Conservation (phyloP, 1,140 invertebrate genomes). For the Triops longicaudatus region DNA sequence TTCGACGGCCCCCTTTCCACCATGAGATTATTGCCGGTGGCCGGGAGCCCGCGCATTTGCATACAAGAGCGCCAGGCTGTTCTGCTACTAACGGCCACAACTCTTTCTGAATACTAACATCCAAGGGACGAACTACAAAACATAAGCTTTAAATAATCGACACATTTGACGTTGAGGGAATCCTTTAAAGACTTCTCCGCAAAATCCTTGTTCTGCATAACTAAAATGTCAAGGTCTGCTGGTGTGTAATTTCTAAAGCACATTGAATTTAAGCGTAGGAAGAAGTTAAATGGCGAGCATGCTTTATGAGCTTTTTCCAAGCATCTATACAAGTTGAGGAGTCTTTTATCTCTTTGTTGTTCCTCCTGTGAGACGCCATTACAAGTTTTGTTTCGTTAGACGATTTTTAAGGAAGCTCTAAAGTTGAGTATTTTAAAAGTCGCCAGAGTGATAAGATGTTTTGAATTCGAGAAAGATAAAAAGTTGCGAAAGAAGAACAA, state of each 20-base stretch:
- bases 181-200: background rate
- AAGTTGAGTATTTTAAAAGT: background rate
- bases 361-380: background rate
- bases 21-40: background rate
- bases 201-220: background rate
- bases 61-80: background rate
- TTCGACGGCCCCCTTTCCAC: constrained; percentile 9
- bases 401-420: background rate
- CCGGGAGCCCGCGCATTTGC: background rate
- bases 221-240: background rate
- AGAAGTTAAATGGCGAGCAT: no score
- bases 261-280: no score
- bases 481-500: background rate
- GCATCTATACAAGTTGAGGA: no score
- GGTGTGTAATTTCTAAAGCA: no score
- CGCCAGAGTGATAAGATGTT: background rate
- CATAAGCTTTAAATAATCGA: background rate
- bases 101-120: constrained; percentile 9
- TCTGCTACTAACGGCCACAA: constrained; percentile 5
- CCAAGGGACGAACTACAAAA: background rate
- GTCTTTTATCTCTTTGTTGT: background rate
- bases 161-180: background rate
- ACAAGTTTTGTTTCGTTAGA: background rate
- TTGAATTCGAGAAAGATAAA: background rate
- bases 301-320: no score